Percentiles rank a stretch among this genome's conserved stretches.
phyloP scores from a whole-genome alignment of 2,797 vertebrate species.

The Enoplosus armatus region DNA sequence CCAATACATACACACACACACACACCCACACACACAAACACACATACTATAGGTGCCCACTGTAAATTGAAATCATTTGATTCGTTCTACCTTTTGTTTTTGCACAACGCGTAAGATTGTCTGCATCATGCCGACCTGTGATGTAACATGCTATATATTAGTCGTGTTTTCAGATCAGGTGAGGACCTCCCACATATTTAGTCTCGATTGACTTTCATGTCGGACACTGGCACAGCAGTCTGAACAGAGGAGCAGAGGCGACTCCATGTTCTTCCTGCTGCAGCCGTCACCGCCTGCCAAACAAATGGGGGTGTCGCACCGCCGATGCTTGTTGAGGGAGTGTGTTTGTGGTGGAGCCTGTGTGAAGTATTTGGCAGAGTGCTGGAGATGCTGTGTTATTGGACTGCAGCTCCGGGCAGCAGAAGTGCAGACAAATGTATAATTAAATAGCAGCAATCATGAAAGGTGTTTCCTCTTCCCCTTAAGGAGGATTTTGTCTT shows the following conservation, averaged over 20 bases:
- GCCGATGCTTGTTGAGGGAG: conserved; percentile 4
- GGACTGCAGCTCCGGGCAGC: conserved; percentile 34
- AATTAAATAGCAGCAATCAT: conserved; percentile 40
- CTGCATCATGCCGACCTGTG: too few relatives aligned
- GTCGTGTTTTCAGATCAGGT: too few relatives aligned
- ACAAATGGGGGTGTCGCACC: neutral
- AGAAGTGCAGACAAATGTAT: conserved; percentile 41
- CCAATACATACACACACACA: too few relatives aligned
- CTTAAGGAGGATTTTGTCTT: conserved; percentile 27
- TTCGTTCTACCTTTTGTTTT: neutral
- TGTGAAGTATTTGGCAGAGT: conserved; percentile 27
- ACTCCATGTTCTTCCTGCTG: neutral
- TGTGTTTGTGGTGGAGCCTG: conserved; percentile 13
- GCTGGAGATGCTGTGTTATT: conserved; percentile 25
- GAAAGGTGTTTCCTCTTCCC: conserved; percentile 32
- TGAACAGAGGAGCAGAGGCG: neutral
- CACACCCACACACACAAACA: too few relatives aligned
- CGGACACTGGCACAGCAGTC: neutral
- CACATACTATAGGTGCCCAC: neutral
- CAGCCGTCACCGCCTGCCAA: neutral
- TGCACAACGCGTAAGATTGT: neutral
- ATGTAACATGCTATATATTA: neutral
- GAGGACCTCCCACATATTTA: neutral
- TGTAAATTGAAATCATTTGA: neutral
- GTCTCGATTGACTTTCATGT: neutral